Evolutionary conservation across 2,113 vertebrate species (phyloP), one percentile per base, ranked within the genome.

Genomic region (Ancistrus triradiatus): DNA sequence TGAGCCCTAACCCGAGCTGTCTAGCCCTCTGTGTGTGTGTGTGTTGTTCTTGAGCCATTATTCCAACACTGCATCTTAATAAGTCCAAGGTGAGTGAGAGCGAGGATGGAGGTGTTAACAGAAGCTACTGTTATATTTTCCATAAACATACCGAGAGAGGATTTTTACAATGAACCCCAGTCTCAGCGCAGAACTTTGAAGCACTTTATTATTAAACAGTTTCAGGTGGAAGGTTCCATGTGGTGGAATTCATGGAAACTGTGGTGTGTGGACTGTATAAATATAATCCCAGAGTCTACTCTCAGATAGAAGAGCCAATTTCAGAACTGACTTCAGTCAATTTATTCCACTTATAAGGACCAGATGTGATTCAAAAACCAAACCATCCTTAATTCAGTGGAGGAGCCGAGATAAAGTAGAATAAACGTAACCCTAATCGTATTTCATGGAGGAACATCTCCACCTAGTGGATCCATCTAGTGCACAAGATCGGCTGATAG

Each of bases 1-100:
- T 3, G 22, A 5, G 28, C 28, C 28, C 28, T 9, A 33, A 33
- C 28, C 28, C 28, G 4, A 9, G 28, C 4, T 43, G 15, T 19
- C 18, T 44, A 18, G 6, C 8, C n/a, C n/a, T n/a, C n/a, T n/a
- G n/a, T n/a, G n/a, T n/a, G n/a, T 44, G 40, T 44, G 56, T 59
- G 24, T 59, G n/a, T 44, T 22, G 35, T 8, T 44, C 21, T 19
- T 40, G 7, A 6, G 37, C 33, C 2, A 15, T 25, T 57, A 15
- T 40, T 58, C 24, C 22, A 27, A 33, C 24, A 28, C 2, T 43
- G 43, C 6, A 18, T 13, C 9, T 10, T 44, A 59, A 46, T 31
- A 6, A 33, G 25, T 33, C 17, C 21, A 19, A 44, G 9, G 6
- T 2, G 15, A 22, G 22, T 27, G 7, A 42, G 14, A 38, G 33